Conservation (phyloP, 2,888 invertebrate genomes). For the Zygothrica quintamaculata region DNA sequence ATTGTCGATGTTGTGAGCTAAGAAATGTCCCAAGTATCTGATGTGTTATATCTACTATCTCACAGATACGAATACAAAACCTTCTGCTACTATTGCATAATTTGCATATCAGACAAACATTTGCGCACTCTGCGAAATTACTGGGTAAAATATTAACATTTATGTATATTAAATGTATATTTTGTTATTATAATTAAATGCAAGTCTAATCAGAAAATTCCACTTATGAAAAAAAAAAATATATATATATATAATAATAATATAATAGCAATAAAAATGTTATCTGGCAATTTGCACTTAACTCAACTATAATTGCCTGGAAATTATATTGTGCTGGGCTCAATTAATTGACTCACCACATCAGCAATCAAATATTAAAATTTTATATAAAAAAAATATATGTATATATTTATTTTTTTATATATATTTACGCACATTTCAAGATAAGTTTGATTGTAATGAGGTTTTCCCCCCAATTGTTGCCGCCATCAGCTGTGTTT, state of each 20-base stretch:
- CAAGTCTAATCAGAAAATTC: slow-evolving; percentile 27
- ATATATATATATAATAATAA: slow-evolving; percentile 7
- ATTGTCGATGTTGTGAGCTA: slow-evolving; percentile 58
- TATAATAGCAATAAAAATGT: slow-evolving; percentile 19
- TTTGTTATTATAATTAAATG: slow-evolving; percentile 18
- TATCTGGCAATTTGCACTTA: slow-evolving; percentile 50
- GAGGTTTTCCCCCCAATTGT: slow-evolving; percentile 1
- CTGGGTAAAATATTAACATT: slow-evolving; percentile 16
- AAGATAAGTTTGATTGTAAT: slow-evolving; percentile 14
- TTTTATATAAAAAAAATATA: not conserved
- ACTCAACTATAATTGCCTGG: slow-evolving; percentile 52
- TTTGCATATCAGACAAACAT: slow-evolving; percentile 60
- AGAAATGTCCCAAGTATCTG: slow-evolving; percentile 65
- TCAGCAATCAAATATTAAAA: slow-evolving; percentile 32
- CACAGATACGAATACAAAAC: slow-evolving; percentile 44
- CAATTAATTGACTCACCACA: slow-evolving; percentile 63
- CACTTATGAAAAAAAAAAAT: slow-evolving; percentile 30
- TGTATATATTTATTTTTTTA: slow-evolving; percentile 5
- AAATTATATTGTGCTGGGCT: slow-evolving; percentile 52
- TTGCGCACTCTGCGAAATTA: slow-evolving; percentile 43
- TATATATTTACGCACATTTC: slow-evolving; percentile 12
- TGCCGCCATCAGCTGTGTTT: slow-evolving; percentile 15
- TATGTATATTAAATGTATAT: not conserved
- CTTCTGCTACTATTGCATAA: slow-evolving; percentile 49
- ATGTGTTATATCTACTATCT: slow-evolving; percentile 52